Evolutionary conservation across 1,140 invertebrate species (phyloP), one percentile per base, ranked within the genome.

Genomic region (Drosophila tristis): DNA sequence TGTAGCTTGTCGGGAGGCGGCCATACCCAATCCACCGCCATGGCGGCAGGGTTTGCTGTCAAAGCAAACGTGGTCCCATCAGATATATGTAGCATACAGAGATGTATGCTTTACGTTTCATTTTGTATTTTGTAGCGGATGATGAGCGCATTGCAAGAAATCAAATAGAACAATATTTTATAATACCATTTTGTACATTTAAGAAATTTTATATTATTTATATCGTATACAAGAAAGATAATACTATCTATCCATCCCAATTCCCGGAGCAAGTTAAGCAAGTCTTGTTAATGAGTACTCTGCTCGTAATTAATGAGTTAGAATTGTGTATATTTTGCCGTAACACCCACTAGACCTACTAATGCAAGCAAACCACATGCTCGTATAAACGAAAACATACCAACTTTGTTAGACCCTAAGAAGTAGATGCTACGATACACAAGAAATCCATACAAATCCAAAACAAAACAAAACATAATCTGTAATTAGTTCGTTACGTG

Each of bases 331-430:
- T 47, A 42, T 54, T 31, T 31, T 31, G 31, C 54, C 35, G 16
- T 5, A 39, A 26, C 20, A 31, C 31, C 44, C 35, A 51, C 42
- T 53, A 53, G 4, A 48, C 35, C 35, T 39, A 39, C 35, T 13
- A 13, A 13, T 68, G 66, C 35, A 50, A 43, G 62, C 43, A 23
- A 43, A 72, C 55, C 42, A 51, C 23, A 16, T 35, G 31, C 31
- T 35, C 31, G 31, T 16, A 56, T 44, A 55, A 23, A 50, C 53
- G 20, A 20, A 67, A 66, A 82, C 61, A 81, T 63, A 67, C 67
- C 48, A 76, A 84, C 65, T 74, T 59, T 86, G 82, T 86, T 82
- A 86, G 82, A 50, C 71, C 66, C 39, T 86, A 86, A 82, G 82
- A 71, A 56, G 82, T 81, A 87, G 73, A 62, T 74, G 68, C 65